phyloP scores from a whole-genome alignment of 2,113 vertebrate species.

The Pipra filicauda region DNA sequence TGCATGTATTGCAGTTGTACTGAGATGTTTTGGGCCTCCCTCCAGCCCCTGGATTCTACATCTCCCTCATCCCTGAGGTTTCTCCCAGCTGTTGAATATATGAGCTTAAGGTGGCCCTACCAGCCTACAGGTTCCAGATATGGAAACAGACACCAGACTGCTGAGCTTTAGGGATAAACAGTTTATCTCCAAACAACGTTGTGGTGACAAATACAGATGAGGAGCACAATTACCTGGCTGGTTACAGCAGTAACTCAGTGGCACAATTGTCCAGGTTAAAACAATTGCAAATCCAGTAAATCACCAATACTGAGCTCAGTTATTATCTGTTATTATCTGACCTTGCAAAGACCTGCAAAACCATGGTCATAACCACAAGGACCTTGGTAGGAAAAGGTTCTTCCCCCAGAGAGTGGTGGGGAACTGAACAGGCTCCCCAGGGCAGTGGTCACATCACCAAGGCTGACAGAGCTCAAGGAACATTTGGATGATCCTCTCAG shows the following conservation, averaged over 20 bases:
- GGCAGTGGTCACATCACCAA: neutral
- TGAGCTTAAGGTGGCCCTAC: neutral
- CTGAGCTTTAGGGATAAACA: neutral
- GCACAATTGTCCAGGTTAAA: fast-evolving
- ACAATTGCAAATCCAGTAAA: neutral
- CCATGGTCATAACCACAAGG: fast-evolving
- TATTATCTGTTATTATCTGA: neutral
- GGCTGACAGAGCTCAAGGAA: neutral
- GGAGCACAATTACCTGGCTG: fast-evolving
- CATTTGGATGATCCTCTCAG: neutral
- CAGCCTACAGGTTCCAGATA: neutral
- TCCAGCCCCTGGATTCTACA: neutral
- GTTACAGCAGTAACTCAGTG: neutral
- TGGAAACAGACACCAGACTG: neutral
- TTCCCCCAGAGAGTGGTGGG: neutral
- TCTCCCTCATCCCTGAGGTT: neutral
- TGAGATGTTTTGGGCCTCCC: neutral
- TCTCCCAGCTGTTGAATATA: neutral
- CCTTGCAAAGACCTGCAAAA: neutral
- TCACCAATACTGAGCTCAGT: neutral
- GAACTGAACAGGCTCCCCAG: neutral
- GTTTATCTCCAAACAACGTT: fast-evolving
- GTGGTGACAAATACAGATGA: fast-evolving
- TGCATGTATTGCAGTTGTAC: neutral
- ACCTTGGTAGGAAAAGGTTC: neutral